Evolutionary conservation across 2,888 invertebrate genomes (phyloP).

Genomic region (Odontocolon sp.): DNA sequence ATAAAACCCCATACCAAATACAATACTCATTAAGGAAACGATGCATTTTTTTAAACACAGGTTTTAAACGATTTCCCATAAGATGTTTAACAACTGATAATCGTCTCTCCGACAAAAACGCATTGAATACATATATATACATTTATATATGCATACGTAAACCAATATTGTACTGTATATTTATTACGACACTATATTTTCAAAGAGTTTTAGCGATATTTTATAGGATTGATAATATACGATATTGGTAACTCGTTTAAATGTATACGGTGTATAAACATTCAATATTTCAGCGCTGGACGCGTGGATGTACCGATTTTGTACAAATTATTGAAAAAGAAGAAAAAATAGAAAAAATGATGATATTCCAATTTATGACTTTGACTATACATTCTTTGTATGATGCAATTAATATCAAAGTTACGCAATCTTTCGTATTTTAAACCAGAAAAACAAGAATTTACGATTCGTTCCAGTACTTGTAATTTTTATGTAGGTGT

Average conservation of each 20-base stretch:
- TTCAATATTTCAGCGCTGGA: slow-evolving; percentile 45
- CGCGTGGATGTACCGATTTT: slow-evolving; percentile 50
- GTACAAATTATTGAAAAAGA: slow-evolving; percentile 35
- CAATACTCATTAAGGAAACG: slow-evolving; percentile 44
- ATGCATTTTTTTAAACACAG: slow-evolving; percentile 20
- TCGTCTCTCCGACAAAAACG: not conserved
- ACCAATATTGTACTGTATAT: slow-evolving; percentile 22
- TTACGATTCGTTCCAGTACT: slow-evolving; percentile 3
- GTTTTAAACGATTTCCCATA: not conserved
- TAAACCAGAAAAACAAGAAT: slow-evolving; percentile 12
- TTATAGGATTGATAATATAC: not conserved
- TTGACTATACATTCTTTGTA: not conserved
- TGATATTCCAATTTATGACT: not conserved
- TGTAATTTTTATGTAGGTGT: not conserved
- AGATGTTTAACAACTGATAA: not conserved
- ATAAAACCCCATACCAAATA: slow-evolving; percentile 4
- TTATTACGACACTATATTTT: slow-evolving; percentile 18
- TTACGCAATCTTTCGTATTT: not conserved
- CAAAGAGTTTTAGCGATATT: not conserved
- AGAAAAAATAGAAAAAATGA: not conserved
- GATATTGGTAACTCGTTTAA: not conserved
- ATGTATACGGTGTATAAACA: not conserved
- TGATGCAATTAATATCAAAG: not conserved
- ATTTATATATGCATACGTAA: too few relatives aligned
- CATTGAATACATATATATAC: not conserved